Base-by-base conservation (phyloP, 2,113 vertebrate species). In the Phylloscopus whistleri region DNA sequence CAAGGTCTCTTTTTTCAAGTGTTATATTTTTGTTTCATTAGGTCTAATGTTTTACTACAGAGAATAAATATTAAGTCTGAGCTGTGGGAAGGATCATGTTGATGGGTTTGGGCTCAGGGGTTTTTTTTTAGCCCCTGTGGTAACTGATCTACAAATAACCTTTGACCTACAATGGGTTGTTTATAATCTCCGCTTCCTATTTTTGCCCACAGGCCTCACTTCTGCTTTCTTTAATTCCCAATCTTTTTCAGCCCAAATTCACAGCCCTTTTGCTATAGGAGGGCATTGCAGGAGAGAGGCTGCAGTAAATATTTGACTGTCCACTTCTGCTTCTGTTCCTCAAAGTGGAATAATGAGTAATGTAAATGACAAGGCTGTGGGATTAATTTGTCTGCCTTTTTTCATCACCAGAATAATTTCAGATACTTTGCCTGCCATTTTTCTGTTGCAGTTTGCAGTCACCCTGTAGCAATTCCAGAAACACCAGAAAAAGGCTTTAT, bases 111-210 rank as follows among this genome's bases (percentile, higher is more conserved):
- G 64, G 58, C 62, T 56, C 82, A 16, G 84, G 39, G 64, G 0
- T 20, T 41, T 41, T 24, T 44, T 83, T 94, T 93, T 91, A 84
- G 85, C 58, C 68, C 48, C 51, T 18, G 48, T 90, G 72, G 96
- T 92, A 96, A 83, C 87, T 89, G 77, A 95, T 88, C 81, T 86
- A 44, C 84, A 69, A 86, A 67, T 87, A 87, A 97, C 93, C 94
- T 96, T 94, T 97, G 95, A 84, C 96, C 90, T 93, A 26, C 74
- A n/a, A 8, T 1, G 63, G 70, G 46, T 92, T 92, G 95, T 94
- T 95, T 94, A 90, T 90, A 90, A 95, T 95, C 94, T 96, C 75
- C 4, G 24, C 93, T 90, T 93, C 96, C 96, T 90, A 86, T 95
- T 91, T 83, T 92, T 94, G 75, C 88, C 94, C 59, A 81, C 85